Conservation (phyloP, 1,140 invertebrate species). For the Drosophila santomea region DNA sequence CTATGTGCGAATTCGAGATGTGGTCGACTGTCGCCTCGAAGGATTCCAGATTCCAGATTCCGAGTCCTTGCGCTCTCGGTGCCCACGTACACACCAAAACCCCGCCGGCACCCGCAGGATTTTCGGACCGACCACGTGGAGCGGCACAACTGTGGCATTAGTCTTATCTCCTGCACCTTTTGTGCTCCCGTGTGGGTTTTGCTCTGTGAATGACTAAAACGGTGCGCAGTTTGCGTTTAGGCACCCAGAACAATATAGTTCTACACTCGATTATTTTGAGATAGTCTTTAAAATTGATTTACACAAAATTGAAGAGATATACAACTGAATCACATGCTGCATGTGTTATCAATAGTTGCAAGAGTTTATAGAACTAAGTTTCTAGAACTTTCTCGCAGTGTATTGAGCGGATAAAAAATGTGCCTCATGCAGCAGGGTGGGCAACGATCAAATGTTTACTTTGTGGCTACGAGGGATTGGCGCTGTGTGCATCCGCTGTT, state of each 20-base stretch:
- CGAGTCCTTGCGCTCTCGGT: background rate
- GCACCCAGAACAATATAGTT: background rate
- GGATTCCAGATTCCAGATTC: conserved; percentile 4
- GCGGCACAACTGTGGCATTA: conserved; percentile 52
- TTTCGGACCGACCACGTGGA: conserved; percentile 3
- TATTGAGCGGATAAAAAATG: background rate
- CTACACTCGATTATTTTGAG: no score
- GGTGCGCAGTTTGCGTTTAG: background rate
- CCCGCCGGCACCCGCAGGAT: conserved; percentile 2
- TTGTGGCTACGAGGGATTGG: conserved; percentile 42
- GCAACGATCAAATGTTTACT: conserved; percentile 58
- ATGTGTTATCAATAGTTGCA: no score
- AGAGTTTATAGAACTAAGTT: no score
- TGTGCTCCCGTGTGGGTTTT: conserved; percentile 20
- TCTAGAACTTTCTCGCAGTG: background rate
- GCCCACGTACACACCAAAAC: conserved; percentile 32
- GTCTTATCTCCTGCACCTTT: conserved; percentile 59
- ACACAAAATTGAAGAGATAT: no score
- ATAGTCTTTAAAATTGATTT: no score
- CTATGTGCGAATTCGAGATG: conserved; percentile 13
- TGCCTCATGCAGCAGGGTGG: background rate
- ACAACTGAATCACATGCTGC: no score
- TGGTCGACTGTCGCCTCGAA: background rate
- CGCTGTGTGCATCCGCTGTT: conserved; percentile 46
- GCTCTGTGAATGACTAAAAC: conserved; percentile 27